Conservation (phyloP, 2,888 invertebrate genomes). For the Dryomyza anilis region DNA sequence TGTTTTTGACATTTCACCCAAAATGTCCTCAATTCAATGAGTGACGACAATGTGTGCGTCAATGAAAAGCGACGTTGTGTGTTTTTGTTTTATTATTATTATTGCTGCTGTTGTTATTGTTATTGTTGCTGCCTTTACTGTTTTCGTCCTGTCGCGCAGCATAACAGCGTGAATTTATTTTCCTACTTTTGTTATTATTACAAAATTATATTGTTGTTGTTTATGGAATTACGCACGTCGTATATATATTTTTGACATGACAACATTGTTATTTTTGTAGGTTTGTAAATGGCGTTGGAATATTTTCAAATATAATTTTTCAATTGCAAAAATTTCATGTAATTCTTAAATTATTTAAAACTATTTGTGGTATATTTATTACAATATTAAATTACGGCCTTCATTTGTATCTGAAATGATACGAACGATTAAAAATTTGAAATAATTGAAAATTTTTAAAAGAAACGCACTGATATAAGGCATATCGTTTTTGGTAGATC, state of each 20-base stretch:
- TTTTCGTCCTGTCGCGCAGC: constrained; percentile 18
- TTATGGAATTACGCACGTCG: constrained; percentile 23
- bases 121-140: constrained; percentile 8
- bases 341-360: too few relatives aligned
- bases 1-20: constrained; percentile 30
- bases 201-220: constrained; percentile 21
- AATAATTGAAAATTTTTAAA: too few relatives aligned
- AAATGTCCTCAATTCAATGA: constrained; percentile 28
- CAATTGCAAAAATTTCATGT: too few relatives aligned
- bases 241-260: too few relatives aligned
- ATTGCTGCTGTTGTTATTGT: constrained; percentile 2
- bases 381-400: too few relatives aligned
- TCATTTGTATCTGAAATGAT: too few relatives aligned
- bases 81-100: constrained; percentile 8
- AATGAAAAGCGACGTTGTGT: background rate
- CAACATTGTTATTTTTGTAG: background rate
- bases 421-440: too few relatives aligned
- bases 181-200: constrained; percentile 7
- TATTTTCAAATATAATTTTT: too few relatives aligned
- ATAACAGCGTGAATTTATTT: constrained; percentile 24
- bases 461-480: too few relatives aligned
- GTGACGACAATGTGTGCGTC: constrained; percentile 6
- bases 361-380: too few relatives aligned
- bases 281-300: background rate
- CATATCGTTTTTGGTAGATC: too few relatives aligned